Evolutionary conservation across 2,113 vertebrate species (phyloP).

Genomic region (Corythornis vintsioides): DNA sequence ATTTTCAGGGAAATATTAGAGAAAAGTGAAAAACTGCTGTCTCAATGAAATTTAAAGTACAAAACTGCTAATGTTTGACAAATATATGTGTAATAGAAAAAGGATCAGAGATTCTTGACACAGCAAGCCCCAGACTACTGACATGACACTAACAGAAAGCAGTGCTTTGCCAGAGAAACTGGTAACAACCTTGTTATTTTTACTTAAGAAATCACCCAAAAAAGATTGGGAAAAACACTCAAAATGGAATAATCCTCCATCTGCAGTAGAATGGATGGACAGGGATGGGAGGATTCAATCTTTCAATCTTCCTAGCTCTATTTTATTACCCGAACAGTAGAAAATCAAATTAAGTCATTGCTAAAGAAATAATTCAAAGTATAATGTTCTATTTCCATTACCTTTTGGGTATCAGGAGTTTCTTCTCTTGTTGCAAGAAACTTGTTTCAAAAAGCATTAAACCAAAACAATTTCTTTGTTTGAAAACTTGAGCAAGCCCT

Average conservation of each 20-base stretch:
- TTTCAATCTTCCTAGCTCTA: not conserved
- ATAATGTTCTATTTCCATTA: not conserved
- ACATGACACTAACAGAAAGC: not conserved
- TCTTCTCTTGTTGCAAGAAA: not conserved
- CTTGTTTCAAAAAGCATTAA: not conserved
- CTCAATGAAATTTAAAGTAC: not conserved
- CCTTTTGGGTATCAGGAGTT: not conserved
- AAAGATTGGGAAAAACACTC: not conserved
- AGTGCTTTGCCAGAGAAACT: not conserved
- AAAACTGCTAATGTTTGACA: not conserved
- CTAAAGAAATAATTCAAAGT: not conserved
- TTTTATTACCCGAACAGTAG: not conserved
- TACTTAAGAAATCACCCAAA: not conserved
- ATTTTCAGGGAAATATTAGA: not conserved
- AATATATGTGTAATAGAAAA: not conserved
- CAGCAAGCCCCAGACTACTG: not conserved
- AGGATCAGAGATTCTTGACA: not conserved
- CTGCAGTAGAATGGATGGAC: not conserved
- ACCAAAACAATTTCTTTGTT: not conserved
- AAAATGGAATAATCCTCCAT: not conserved
- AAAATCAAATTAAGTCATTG: not conserved
- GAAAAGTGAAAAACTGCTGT: not conserved
- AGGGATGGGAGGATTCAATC: not conserved
- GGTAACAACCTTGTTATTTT: not conserved
- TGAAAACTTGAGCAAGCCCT: not conserved